phyloP scores from a whole-genome alignment of 92 coral and sea anemone genomes.

The Diadumene lineata region DNA sequence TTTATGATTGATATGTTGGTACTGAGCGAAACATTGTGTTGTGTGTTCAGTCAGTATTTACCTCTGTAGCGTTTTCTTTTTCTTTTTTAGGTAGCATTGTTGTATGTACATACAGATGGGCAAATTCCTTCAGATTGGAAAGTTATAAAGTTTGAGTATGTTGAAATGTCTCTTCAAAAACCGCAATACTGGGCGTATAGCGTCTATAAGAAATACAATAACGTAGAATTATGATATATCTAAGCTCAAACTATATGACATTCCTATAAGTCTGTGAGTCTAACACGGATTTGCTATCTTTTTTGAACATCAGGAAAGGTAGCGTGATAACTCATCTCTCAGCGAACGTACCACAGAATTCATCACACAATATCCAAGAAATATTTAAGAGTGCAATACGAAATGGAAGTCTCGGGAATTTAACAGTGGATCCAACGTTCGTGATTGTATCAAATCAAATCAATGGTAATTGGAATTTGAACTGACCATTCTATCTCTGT shows the following conservation, averaged over 20 bases:
- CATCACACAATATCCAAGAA: neutral
- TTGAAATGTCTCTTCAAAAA: too few relatives aligned
- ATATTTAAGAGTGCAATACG: neutral
- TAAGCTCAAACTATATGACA: neutral
- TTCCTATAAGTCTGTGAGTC: neutral
- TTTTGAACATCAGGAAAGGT: conserved; percentile 2
- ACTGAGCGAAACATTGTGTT: neutral
- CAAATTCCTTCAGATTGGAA: neutral
- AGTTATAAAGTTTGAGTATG: neutral
- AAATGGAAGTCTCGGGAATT: conserved; percentile 13
- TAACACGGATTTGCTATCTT: neutral
- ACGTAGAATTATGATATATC: neutral
- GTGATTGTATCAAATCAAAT: neutral
- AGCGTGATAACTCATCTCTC: conserved; percentile 13
- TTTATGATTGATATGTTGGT: neutral
- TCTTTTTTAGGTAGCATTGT: neutral
- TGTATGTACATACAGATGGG: neutral
- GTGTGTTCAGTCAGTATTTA: neutral
- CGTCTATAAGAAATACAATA: neutral
- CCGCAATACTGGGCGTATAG: neutral
- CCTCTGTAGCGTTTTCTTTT: neutral
- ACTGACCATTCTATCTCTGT: neutral
- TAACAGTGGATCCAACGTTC: conserved; percentile 13
- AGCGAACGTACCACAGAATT: neutral
- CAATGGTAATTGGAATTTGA: conserved; percentile 9